Evolutionary conservation across 1,140 invertebrate genomes (phyloP).

Genomic region (Zaprionus taronus): DNA sequence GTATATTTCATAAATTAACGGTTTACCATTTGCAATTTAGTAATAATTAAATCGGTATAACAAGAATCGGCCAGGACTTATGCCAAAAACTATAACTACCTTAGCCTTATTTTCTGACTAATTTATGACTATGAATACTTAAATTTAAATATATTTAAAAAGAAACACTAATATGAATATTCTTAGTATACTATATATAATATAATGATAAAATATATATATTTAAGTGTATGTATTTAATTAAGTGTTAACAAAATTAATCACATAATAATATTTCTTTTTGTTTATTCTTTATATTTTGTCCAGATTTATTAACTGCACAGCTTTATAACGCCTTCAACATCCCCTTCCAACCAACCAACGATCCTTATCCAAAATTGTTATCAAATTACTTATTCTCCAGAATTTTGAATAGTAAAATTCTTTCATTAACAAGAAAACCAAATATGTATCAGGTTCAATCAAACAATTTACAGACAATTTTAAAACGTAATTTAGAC

Average conservation of each 20-base stretch:
- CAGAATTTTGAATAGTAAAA: not conserved
- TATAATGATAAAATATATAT: not conserved
- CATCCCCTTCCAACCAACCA: not conserved
- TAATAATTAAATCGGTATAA: too few species aligned
- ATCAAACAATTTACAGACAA: not conserved
- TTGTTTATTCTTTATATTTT: not conserved
- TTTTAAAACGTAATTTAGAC: conserved; percentile 64
- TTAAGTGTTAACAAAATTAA: not conserved
- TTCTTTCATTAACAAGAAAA: conserved; percentile 3
- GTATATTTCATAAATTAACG: too few species aligned
- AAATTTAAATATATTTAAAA: not conserved
- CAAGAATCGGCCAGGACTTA: too few species aligned
- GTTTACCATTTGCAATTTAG: too few species aligned
- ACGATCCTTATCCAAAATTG: conserved; percentile 2
- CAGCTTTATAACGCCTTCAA: not conserved
- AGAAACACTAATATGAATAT: not conserved
- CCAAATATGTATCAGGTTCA: conserved; percentile 11
- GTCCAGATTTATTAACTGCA: not conserved
- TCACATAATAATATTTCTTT: not conserved
- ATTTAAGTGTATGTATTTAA: not conserved
- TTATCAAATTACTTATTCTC: not conserved
- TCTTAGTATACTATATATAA: not conserved
- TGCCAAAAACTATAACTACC: too few species aligned
- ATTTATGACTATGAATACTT: too few species aligned
- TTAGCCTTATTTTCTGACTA: too few species aligned